Conservation (phyloP, 2,888 invertebrate species). For the Ophion slaviceki region DNA sequence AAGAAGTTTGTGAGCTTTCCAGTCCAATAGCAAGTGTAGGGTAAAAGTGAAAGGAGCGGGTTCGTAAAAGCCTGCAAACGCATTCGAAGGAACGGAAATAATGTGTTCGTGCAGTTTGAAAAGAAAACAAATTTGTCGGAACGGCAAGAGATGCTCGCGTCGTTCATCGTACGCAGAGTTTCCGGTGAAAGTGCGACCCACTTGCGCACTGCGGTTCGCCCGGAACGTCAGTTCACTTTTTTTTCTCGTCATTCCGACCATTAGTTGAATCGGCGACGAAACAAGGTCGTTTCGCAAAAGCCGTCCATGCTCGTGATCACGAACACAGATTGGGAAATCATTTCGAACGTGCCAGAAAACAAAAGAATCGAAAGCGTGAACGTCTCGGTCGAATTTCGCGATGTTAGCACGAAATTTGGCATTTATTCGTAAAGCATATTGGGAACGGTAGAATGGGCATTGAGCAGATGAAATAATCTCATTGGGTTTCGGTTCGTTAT, state of each 20-base stretch:
- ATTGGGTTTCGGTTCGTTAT: not conserved
- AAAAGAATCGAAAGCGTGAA: not conserved
- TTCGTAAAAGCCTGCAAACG: not conserved
- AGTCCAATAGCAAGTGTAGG: not conserved
- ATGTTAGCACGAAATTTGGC: conserved; percentile 34
- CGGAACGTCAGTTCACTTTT: conserved; percentile 44
- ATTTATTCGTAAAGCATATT: conserved; percentile 23
- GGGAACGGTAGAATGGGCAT: not conserved
- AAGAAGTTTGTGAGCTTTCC: too few species aligned
- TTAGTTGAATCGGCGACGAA: not conserved
- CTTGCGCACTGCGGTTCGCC: conserved; percentile 35
- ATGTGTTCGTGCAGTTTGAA: not conserved
- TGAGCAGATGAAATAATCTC: not conserved
- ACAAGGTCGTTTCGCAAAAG: conserved; percentile 13
- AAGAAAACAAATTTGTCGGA: not conserved
- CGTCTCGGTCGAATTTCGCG: conserved; percentile 24
- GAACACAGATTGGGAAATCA: conserved; percentile 1
- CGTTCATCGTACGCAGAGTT: conserved; percentile 27
- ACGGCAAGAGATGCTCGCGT: conserved; percentile 29
- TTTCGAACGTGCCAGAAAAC: conserved; percentile 11
- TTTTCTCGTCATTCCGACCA: conserved; percentile 25
- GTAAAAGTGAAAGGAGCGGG: not conserved
- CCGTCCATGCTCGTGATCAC: conserved; percentile 27
- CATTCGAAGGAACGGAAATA: not conserved
- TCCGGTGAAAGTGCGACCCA: conserved; percentile 60